A percentile compares a stretch with the other conserved stretches of the same genome.
Conservation (phyloP, 2,113 vertebrate genomes). For the Dissostichus mawsoni region DNA sequence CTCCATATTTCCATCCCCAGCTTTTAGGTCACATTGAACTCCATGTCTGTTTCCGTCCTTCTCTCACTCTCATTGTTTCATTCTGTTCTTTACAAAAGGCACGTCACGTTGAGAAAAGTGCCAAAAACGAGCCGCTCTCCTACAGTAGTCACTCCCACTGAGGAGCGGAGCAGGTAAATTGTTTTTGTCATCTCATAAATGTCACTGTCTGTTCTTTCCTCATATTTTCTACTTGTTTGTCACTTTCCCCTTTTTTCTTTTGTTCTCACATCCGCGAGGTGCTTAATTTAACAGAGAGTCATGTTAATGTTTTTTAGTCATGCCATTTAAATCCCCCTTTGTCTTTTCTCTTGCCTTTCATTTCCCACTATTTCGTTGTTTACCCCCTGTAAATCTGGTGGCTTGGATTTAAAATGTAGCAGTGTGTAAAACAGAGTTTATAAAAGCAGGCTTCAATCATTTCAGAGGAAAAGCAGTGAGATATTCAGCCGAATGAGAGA, state of each 20-base stretch:
- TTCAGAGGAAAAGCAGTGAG: not conserved
- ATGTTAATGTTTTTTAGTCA: not conserved
- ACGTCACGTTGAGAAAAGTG: constrained; percentile 20
- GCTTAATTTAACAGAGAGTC: not conserved
- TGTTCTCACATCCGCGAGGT: not conserved
- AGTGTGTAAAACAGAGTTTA: constrained; percentile 18
- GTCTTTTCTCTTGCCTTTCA: not conserved
- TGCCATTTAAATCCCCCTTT: not conserved
- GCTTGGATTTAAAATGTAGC: constrained; percentile 7
- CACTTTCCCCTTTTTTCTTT: not conserved
- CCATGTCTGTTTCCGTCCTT: too few relatives aligned
- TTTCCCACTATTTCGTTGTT: not conserved
- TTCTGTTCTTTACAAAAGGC: not conserved
- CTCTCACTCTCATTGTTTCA: too few relatives aligned
- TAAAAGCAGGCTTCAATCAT: constrained; percentile 13
- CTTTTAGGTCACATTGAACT: too few relatives aligned
- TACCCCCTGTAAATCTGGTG: not conserved
- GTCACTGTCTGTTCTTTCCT: not conserved
- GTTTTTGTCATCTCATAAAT: not conserved
- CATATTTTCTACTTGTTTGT: not conserved
- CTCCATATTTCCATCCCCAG: too few relatives aligned
- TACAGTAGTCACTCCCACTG: not conserved
- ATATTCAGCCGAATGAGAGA: constrained; percentile 22
- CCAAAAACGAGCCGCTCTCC: not conserved
- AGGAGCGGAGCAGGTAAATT: constrained; percentile 13